Evolutionary conservation across 2,797 vertebrate species (phyloP).

Genomic region (Galago senegalensis): DNA sequence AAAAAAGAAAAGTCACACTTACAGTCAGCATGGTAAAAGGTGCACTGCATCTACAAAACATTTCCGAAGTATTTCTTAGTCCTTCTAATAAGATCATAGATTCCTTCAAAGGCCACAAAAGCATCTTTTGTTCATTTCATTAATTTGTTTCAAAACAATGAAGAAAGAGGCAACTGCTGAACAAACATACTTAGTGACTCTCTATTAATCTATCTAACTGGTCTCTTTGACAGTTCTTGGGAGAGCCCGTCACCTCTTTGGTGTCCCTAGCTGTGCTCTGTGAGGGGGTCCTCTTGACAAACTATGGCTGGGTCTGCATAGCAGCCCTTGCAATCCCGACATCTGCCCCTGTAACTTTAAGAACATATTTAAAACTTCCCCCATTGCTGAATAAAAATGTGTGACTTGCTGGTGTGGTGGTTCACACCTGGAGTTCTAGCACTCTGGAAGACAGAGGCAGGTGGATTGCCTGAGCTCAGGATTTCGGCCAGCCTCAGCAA

Average conservation of each 20-base stretch:
- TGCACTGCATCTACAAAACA: not conserved
- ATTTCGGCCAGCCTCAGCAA: too few species aligned
- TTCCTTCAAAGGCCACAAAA: not conserved
- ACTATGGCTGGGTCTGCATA: not conserved
- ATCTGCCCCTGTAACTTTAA: not conserved
- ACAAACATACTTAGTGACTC: not conserved
- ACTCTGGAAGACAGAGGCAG: too few species aligned
- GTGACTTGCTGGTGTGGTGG: not conserved
- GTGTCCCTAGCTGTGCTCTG: not conserved
- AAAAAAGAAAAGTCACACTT: too few species aligned
- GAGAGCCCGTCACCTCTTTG: not conserved
- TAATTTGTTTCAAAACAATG: not conserved
- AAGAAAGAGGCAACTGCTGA: not conserved
- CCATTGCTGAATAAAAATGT: not conserved
- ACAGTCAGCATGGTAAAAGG: not conserved
- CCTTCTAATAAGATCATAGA: not conserved
- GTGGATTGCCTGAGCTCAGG: too few species aligned
- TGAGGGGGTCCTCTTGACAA: not conserved
- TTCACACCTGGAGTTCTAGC: too few species aligned
- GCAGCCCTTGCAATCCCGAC: not conserved
- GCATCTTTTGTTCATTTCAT: not conserved
- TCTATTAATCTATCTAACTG: not conserved
- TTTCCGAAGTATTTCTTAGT: slow-evolving; percentile 19
- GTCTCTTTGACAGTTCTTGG: not conserved
- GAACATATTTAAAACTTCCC: not conserved